These are phyloP conservation scores for Zaprionus gabonicus DNA, from an alignment of 1,140 invertebrate genomes.

Conservation along the genomic window DNA sequence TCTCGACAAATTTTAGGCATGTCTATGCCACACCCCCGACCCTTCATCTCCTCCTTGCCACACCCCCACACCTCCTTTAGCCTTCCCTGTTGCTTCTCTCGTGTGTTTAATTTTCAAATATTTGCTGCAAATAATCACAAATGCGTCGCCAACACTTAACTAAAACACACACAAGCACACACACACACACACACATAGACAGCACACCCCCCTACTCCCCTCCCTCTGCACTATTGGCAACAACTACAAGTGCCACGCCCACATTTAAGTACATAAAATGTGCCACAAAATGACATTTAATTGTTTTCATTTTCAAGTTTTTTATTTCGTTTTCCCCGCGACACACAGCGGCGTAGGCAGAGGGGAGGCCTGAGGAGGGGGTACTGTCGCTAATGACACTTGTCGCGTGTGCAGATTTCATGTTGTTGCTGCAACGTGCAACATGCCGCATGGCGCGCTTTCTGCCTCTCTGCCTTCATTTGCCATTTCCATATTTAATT, in stretches of 20 bases:
- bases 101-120: conserved; percentile 75
- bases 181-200: neutral
- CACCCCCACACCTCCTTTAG: neutral
- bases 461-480: conserved; percentile 42
- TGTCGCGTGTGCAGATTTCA: conserved; percentile 74
- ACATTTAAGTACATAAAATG: conserved; percentile 76
- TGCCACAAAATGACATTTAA: conserved; percentile 76
- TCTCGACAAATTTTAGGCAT: conserved; percentile 73
- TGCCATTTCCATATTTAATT: conserved; percentile 82
- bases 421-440: conserved; percentile 26
- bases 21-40: conserved; percentile 22
- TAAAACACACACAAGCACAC: conserved; percentile 46
- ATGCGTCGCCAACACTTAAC: conserved; percentile 65
- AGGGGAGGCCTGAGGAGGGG: neutral
- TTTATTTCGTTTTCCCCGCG: conserved; percentile 6
- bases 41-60: too few species aligned
- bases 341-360: neutral
- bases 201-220: neutral
- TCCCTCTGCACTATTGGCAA: neutral
- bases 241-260: conserved; percentile 43
- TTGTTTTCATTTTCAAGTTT: conserved; percentile 58
- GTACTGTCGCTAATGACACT: conserved; percentile 57
- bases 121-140: conserved; percentile 74
- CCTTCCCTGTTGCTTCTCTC: conserved; percentile 19
- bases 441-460: conserved; percentile 23